Conservation (phyloP, 2,888 invertebrate species). For the Chrysolina americana region DNA sequence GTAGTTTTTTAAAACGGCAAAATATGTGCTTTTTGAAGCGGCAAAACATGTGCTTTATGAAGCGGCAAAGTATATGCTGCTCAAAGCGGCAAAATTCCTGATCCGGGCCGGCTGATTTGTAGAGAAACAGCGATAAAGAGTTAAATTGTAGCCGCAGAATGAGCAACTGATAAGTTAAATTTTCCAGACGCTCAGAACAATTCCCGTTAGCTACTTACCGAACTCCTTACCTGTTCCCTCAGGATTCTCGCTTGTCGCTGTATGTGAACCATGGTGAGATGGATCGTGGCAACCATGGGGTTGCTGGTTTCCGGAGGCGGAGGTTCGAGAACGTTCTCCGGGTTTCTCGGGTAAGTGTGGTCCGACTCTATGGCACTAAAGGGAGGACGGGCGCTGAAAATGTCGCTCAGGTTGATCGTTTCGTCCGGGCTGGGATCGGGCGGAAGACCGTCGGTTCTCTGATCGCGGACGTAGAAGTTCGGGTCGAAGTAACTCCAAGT, state of each 20-base stretch:
- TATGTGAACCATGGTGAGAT: slow-evolving; percentile 66
- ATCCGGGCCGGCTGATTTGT: no score
- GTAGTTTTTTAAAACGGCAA: no score
- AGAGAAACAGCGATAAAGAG: no score
- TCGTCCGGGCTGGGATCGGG: slow-evolving; percentile 40
- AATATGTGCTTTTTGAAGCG: no score
- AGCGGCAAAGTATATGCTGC: no score
- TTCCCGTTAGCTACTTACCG: slow-evolving; percentile 46
- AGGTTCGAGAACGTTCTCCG: slow-evolving; percentile 43
- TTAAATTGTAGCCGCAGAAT: no score
- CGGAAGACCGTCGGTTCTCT: slow-evolving; percentile 44
- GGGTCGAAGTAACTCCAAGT: slow-evolving; percentile 59
- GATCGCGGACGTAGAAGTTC: slow-evolving; percentile 61
- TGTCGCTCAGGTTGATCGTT: slow-evolving; percentile 35
- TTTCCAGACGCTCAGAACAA: neutral
- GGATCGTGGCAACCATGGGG: slow-evolving; percentile 65
- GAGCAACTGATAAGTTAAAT: neutral
- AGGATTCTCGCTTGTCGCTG: slow-evolving; percentile 65
- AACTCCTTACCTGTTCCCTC: slow-evolving; percentile 64
- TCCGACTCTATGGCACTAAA: slow-evolving; percentile 55
- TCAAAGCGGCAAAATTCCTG: no score
- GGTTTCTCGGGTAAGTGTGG: slow-evolving; percentile 65
- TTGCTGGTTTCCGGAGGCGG: slow-evolving; percentile 44
- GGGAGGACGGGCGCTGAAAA: slow-evolving; percentile 25
- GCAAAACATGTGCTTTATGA: no score